Conservation (phyloP, 2,797 vertebrate species). For the Somateria mollissima region DNA sequence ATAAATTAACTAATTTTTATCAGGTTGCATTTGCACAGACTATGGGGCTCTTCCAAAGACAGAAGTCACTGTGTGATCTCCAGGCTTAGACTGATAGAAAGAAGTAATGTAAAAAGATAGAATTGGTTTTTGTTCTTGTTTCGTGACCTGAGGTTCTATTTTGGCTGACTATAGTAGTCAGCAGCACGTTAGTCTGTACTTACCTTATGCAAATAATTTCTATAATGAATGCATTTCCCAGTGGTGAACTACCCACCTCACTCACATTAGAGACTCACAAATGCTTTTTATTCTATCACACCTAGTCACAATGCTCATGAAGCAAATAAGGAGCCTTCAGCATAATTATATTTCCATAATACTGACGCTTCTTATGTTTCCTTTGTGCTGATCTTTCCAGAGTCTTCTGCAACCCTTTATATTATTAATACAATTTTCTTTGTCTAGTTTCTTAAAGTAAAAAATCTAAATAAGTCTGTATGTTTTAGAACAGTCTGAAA, state of each 20-base stretch:
- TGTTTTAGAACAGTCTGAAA: not conserved
- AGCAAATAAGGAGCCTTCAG: not conserved
- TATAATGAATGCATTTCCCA: not conserved
- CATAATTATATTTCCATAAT: not conserved
- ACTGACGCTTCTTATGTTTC: not conserved
- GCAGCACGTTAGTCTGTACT: not conserved
- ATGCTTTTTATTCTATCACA: not conserved
- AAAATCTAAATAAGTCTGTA: not conserved
- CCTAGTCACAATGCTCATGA: not conserved
- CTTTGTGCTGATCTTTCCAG: not conserved
- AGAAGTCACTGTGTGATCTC: not conserved
- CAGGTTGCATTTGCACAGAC: not conserved
- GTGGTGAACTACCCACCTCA: not conserved
- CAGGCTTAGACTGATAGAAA: not conserved
- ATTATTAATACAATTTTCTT: not conserved
- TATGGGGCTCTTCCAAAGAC: not conserved
- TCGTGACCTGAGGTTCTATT: not conserved
- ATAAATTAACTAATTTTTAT: not conserved
- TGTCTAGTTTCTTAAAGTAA: not conserved
- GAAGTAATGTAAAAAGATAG: not conserved
- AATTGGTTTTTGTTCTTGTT: not conserved
- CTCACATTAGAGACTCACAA: not conserved
- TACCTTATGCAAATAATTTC: not conserved
- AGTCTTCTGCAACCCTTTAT: not conserved
- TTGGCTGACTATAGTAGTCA: not conserved